Base-by-base conservation (phyloP, 2,113 vertebrate species). In the Salvelinus namaycush region DNA sequence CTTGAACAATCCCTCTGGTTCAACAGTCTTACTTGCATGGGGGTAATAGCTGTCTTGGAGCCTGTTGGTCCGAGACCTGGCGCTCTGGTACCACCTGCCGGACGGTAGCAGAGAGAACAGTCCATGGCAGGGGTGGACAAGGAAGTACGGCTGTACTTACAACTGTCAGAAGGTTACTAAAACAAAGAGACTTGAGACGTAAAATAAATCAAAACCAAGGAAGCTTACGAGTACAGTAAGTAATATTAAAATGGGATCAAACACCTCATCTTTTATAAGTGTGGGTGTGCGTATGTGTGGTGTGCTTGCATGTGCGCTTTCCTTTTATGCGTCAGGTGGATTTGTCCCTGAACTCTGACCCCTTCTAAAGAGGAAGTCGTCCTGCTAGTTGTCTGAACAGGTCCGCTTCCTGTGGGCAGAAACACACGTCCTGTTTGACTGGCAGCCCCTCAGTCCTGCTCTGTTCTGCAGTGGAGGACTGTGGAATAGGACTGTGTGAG, bases 371-470 rank as follows among this genome's bases (percentile, higher is more conserved):
- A 20, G 59, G 59, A 60, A 62, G 59, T 22, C n/a, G 59, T 2
- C 59, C n/a, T 2, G n/a, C 59, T 62, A 22, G 59, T 62, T 9
- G n/a, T 86, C 20, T 74, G 72, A 79, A 75, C 84, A 54, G 39
- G 54, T 78, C 72, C 74, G 78, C 84, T 93, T 92, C 89, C 91
- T 88, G 86, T 86, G 81, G 82, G 74, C 75, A 73, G 71, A 22
- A 74, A 67, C 76, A 26, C 48, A 16, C 75, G 90, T 89, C 89
- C 90, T 82, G 80, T 87, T 83, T 84, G 85, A 83, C 86, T 27
- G 69, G 64, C 75, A 72, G 84, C 70, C 83, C 72, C 78, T 80
- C 62, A 74, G 84, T 82, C 69, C 79, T 59, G 74, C 76, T 70
- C 72, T n/a, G n/a, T 80, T 75, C 84, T 83, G 75, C 70, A 76